A percentile compares a stretch with the other conserved stretches of the same genome.
These are phyloP conservation scores for Troides oblongomaculatus DNA, from an alignment of 2,888 invertebrate genomes.

Conservation along the genomic window DNA sequence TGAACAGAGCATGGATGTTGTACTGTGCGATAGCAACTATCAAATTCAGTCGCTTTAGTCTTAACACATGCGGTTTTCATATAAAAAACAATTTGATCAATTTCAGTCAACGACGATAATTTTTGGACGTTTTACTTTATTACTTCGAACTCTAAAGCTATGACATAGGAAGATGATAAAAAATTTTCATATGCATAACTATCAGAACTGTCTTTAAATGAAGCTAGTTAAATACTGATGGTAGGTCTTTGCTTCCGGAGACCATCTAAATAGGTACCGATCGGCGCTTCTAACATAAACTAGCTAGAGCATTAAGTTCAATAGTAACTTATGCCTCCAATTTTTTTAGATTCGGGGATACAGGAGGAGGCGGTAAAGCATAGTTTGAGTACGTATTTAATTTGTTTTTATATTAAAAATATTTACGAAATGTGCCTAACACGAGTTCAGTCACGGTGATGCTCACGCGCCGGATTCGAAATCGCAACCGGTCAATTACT, in stretches of 20 bases:
- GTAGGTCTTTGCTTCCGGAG: too few species aligned
- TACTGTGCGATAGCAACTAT: neutral
- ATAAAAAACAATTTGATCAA: neutral
- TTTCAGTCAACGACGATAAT: neutral
- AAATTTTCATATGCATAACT: too few species aligned
- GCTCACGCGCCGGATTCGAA: conserved; percentile 59
- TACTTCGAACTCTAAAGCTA: neutral
- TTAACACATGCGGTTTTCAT: neutral
- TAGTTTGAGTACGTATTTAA: neutral
- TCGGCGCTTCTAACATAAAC: too few species aligned
- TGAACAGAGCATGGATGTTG: neutral
- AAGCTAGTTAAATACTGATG: neutral
- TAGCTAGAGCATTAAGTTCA: too few species aligned
- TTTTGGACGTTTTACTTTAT: neutral
- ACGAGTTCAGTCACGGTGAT: conserved; percentile 45
- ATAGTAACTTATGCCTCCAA: too few species aligned
- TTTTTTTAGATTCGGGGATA: neutral
- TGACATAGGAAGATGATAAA: neutral
- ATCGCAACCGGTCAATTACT: conserved; percentile 60
- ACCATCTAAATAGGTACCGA: too few species aligned
- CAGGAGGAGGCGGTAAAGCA: neutral
- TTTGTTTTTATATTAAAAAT: conserved; percentile 36
- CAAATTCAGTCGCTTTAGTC: neutral
- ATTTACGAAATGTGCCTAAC: conserved; percentile 32
- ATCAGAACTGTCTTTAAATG: too few species aligned